A percentile compares a stretch with the other conserved stretches of the same genome.
phyloP scores from a whole-genome alignment of 2,113 vertebrate genomes.

The Murina feae region DNA sequence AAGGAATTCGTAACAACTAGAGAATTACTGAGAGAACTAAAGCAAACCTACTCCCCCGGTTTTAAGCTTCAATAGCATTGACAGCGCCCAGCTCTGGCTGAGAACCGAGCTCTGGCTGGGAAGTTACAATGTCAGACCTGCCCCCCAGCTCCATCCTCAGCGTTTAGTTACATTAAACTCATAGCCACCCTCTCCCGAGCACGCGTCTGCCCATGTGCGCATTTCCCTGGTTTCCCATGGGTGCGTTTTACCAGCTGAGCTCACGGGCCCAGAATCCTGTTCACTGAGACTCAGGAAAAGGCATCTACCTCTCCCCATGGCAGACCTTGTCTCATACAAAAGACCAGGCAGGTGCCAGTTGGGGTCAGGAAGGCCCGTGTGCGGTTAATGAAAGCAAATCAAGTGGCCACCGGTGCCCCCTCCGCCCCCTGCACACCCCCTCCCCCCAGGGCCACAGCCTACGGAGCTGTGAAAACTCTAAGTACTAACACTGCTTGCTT shows the following conservation, averaged over 20 bases:
- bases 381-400: not conserved
- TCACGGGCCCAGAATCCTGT: not conserved
- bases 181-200: fast-evolving
- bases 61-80: not conserved
- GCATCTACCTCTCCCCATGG: not conserved
- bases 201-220: not conserved
- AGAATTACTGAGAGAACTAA: not conserved
- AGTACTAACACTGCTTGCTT: not conserved
- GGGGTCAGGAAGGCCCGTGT: not conserved
- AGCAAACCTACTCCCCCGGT: not conserved
- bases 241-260: not conserved
- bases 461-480: not conserved
- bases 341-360: not conserved
- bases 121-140: not conserved
- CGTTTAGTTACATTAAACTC: not conserved
- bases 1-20: not conserved
- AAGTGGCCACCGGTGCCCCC: not conserved
- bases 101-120: not conserved
- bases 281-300: not conserved
- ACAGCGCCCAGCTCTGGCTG: not conserved
- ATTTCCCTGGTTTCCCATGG: not conserved
- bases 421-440: too few species aligned
- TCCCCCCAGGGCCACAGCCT: not conserved
- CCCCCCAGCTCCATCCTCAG: not conserved
- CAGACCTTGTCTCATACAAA: not conserved